These are phyloP conservation scores for Potamilus streckersoni DNA, from an alignment of 1,140 invertebrate species.

Conservation along the genomic window DNA sequence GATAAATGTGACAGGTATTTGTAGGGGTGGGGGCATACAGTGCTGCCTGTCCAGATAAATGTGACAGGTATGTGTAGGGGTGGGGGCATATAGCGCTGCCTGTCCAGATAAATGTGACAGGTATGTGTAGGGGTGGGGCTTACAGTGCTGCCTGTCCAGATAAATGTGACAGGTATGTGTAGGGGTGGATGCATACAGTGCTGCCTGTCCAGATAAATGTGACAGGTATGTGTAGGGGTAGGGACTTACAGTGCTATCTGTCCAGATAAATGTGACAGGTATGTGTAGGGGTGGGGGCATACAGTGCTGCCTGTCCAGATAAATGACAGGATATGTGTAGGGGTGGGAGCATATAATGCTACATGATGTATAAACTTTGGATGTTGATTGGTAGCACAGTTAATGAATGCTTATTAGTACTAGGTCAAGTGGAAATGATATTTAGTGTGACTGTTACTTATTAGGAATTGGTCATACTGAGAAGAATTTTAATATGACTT, in stretches of 20 bases:
- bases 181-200: neutral
- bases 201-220: constrained; percentile 61
- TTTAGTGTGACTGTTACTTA: too few species aligned
- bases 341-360: neutral
- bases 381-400: too few species aligned
- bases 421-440: too few species aligned
- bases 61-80: too few species aligned
- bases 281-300: constrained; percentile 31
- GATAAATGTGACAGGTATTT: constrained; percentile 64
- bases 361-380: too few species aligned
- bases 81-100: too few species aligned
- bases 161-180: constrained; percentile 59
- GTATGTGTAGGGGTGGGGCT: constrained; percentile 48
- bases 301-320: constrained; percentile 47
- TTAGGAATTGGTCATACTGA: too few species aligned
- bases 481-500: too few species aligned
- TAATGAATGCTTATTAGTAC: too few species aligned
- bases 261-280: constrained; percentile 63
- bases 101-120: constrained; percentile 64
- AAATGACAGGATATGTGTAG: constrained; percentile 59
- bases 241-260: too few species aligned
- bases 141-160: constrained; percentile 47
- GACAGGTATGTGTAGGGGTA: constrained; percentile 53
- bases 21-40: neutral
- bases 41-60: constrained; percentile 53